phyloP scores from a whole-genome alignment of 1,140 invertebrate genomes.

The Coenobita brevimanus region DNA sequence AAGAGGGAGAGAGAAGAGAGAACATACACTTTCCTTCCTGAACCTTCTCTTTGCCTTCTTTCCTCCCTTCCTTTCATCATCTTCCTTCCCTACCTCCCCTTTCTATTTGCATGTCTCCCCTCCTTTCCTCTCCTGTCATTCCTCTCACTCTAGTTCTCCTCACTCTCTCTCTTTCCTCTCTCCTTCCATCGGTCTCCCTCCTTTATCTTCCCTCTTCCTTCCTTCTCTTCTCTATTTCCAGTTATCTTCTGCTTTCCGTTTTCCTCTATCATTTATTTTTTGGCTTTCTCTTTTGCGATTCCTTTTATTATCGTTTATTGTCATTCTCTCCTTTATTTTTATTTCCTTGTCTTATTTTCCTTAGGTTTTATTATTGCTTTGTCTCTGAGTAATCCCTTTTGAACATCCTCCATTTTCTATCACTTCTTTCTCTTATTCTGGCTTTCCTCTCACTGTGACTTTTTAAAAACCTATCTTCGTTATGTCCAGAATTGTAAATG shows the following conservation, averaged over 20 bases:
- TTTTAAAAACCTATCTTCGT: no score
- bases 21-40: background rate
- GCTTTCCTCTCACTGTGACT: no score
- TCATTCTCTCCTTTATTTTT: no score
- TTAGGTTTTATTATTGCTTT: no score
- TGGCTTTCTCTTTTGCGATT: constrained; percentile 6
- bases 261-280: background rate
- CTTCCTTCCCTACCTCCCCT: background rate
- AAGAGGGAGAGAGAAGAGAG: background rate
- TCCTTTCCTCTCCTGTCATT: no score
- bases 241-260: background rate
- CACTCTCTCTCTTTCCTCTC: background rate
- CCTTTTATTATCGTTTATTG: no score
- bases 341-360: no score
- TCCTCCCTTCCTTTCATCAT: background rate
- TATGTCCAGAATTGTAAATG: no score
- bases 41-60: background rate
- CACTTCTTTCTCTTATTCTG: no score
- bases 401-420: no score
- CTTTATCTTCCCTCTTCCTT: no score
- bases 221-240: background rate
- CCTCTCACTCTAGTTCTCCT: background rate
- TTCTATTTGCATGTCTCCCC: background rate
- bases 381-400: no score
- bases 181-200: background rate